Percentiles rank a stretch among this genome's conserved stretches.
These are phyloP conservation scores for Scarus forsteni DNA, from an alignment of 2,797 vertebrate genomes.

Conservation along the genomic window DNA sequence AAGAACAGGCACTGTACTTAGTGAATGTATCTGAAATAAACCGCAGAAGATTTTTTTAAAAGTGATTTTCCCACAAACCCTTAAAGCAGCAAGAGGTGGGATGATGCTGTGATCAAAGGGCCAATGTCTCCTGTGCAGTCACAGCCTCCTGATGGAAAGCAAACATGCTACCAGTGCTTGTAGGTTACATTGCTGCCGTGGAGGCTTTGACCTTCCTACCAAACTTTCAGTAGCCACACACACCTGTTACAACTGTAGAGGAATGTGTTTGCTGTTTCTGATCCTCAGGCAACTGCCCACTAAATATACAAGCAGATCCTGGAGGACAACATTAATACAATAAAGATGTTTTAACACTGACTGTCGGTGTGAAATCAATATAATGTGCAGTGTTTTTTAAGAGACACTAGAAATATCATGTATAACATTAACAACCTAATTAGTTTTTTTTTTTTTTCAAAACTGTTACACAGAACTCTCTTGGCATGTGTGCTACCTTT, in stretches of 20 bases:
- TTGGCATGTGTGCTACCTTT: too few species aligned
- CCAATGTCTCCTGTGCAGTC: slow-evolving; percentile 7
- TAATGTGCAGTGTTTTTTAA: neutral
- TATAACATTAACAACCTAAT: too few species aligned
- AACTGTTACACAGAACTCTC: too few species aligned
- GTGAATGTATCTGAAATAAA: neutral
- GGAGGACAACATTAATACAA: slow-evolving; percentile 12
- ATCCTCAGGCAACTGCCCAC: slow-evolving; percentile 29
- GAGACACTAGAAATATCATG: too few species aligned
- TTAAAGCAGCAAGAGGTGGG: slow-evolving; percentile 8
- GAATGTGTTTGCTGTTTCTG: slow-evolving; percentile 65
- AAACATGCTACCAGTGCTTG: slow-evolving; percentile 34
- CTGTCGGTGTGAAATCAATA: neutral
- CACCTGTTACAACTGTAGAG: slow-evolving; percentile 68
- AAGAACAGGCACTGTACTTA: neutral
- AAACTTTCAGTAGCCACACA: slow-evolving; percentile 44
- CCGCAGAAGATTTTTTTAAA: neutral
- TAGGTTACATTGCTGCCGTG: slow-evolving; percentile 26
- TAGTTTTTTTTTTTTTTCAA: too few species aligned
- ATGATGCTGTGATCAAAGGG: slow-evolving; percentile 58
- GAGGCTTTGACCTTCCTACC: slow-evolving; percentile 25
- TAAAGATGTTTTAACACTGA: neutral
- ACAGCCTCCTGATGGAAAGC: slow-evolving; percentile 43
- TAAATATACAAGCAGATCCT: slow-evolving; percentile 18
- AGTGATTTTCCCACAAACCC: neutral